Conservation (phyloP, 2,888 invertebrate species). For the Agrochola macilenta region DNA sequence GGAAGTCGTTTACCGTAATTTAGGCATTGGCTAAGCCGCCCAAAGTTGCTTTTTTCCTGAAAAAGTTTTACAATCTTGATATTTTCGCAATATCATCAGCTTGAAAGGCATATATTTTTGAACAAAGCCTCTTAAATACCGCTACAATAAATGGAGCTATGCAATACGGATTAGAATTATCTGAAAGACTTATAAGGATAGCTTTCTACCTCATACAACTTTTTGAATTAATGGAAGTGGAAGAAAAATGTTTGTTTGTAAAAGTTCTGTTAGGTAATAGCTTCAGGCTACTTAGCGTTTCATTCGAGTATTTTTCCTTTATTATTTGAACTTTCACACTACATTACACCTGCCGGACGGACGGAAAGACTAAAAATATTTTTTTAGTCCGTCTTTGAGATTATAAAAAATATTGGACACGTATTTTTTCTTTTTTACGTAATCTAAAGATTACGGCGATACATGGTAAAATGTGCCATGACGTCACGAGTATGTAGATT, state of each 20-base stretch:
- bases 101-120: background rate
- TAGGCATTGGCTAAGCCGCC: background rate
- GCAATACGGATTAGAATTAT: conserved; percentile 3
- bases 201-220: conserved; percentile 33
- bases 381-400: too few relatives aligned
- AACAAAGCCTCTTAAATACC: background rate
- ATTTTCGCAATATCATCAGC: conserved; percentile 5
- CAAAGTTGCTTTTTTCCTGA: background rate
- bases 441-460: too few relatives aligned
- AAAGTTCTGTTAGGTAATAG: conserved; percentile 26
- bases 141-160: background rate
- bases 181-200: conserved; percentile 11
- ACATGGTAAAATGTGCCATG: too few relatives aligned
- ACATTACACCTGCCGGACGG: conserved; percentile 16
- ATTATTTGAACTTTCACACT: conserved; percentile 15
- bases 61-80: background rate
- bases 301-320: conserved; percentile 1
- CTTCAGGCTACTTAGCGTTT: conserved; percentile 3
- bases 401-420: too few relatives aligned
- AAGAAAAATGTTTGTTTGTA: conserved; percentile 23
- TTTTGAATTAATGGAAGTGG: conserved; percentile 28
- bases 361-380: too few relatives aligned
- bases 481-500: too few relatives aligned
- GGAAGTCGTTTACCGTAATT: background rate
- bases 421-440: too few relatives aligned